Conservation (phyloP, 2,113 vertebrate species). For the Turnix velox region DNA sequence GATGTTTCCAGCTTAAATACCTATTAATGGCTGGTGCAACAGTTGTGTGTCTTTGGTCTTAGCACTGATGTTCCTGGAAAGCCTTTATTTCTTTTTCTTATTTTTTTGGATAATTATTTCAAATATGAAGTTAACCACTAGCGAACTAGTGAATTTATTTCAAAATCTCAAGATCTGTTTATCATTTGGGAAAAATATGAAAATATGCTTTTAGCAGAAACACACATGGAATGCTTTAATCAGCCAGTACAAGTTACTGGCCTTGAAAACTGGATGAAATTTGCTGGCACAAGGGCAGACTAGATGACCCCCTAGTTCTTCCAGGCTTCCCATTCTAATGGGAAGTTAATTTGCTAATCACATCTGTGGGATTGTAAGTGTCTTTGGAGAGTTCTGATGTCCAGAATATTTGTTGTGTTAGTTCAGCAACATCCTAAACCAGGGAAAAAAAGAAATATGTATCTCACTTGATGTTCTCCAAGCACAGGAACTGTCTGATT, state of each 20-base stretch:
- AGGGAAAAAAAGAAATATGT: background rate
- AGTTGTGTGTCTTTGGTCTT: background rate
- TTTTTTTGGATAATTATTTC: background rate
- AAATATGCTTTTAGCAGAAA: background rate
- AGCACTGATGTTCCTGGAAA: background rate
- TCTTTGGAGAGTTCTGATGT: background rate
- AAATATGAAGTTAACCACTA: background rate
- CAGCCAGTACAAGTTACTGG: background rate
- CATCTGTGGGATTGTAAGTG: background rate
- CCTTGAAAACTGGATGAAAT: background rate
- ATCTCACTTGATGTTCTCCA: background rate
- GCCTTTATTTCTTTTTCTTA: background rate
- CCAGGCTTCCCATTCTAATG: background rate
- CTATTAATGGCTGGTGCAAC: background rate
- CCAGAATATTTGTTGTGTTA: background rate
- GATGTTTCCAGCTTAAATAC: background rate
- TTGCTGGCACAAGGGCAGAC: background rate
- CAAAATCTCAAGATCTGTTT: constrained; percentile 3
- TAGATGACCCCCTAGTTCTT: background rate
- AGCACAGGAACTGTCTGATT: background rate
- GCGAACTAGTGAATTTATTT: background rate
- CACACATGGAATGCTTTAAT: background rate
- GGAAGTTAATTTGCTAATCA: constrained; percentile 20
- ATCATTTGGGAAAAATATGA: constrained; percentile 5
- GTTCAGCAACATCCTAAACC: background rate